Base-by-base conservation (phyloP, 2,888 invertebrate species). In the Panzeria rudis region DNA sequence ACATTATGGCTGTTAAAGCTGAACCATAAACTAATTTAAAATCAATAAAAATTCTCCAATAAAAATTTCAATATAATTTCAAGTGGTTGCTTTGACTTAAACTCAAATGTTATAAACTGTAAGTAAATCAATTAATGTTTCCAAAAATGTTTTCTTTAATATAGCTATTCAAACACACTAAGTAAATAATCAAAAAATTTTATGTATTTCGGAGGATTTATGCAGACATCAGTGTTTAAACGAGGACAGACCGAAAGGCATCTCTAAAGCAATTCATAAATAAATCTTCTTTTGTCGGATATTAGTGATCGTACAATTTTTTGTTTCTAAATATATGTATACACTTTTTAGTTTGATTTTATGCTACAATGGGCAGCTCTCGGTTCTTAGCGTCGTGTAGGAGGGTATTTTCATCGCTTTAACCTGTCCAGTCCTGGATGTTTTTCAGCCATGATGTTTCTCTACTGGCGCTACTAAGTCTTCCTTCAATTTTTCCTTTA, bases 21-120 rank as follows among this genome's bases (percentile, higher is more conserved):
- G 72, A 71, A 76, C 50, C n/a, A 38, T 82, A 76, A 76, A 82
- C 35, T 56, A 77, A 83, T 72, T 83, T 71, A 38, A 68, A 71
- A 38, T 38, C 69, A 71, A 71, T 68, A 75, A 66, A 59, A 52
- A 20, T 29, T n/a, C 50, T 35, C 54, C 50, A 56, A 23, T 56
- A 64, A 66, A 66, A 73, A 62, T 56, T 23, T 61, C 68, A 77
- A 59, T 64, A 50, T 38, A 50, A 56, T n/a, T 59, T 66, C 56
- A 66, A 83, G 71, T 77, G 77, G 47, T 35, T 76, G 32, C 35
- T 8, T 38, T 38, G 5, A 44, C 11, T 52, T 52, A 25, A 62
- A 61, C 23, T 15, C 35, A 73, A 62, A 35, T 47, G 6, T 72
- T 72, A 13, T 3, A 20, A 23, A 72, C 32, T 7, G 17, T 62